Evolutionary conservation across 2,888 invertebrate species (phyloP).

Genomic region (Orgyia antiqua): DNA sequence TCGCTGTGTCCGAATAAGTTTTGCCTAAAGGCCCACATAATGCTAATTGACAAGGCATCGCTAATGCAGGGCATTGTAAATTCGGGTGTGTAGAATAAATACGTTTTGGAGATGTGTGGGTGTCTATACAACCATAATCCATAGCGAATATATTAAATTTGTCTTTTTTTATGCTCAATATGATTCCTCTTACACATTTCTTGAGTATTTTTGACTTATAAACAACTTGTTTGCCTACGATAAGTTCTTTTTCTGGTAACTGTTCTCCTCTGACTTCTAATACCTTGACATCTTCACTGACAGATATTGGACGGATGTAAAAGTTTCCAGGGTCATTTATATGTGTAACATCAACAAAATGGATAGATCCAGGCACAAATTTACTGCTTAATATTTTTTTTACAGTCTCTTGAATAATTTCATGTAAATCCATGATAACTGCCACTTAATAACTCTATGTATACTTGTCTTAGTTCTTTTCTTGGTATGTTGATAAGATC

Average conservation of each 20-base stretch:
- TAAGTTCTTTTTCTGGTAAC: slow-evolving; percentile 2
- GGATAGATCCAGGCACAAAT: background rate
- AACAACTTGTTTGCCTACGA: slow-evolving; percentile 4
- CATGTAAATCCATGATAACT: too few relatives aligned
- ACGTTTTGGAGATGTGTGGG: background rate
- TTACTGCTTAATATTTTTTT: too few relatives aligned
- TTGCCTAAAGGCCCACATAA: slow-evolving; percentile 13
- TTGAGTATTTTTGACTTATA: slow-evolving; percentile 11
- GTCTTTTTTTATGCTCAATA: background rate
- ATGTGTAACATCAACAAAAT: slow-evolving; percentile 15
- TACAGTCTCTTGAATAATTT: too few relatives aligned
- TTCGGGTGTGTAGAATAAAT: slow-evolving; percentile 4
- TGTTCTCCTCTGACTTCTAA: slow-evolving; percentile 10
- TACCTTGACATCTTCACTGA: slow-evolving; percentile 1
- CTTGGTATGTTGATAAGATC: too few relatives aligned
- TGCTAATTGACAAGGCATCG: slow-evolving; percentile 12
- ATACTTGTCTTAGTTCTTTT: too few relatives aligned
- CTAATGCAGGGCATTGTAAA: slow-evolving; percentile 8
- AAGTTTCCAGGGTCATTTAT: slow-evolving; percentile 18
- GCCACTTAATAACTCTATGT: too few relatives aligned
- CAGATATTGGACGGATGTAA: slow-evolving; percentile 7
- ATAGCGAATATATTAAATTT: slow-evolving; percentile 10
- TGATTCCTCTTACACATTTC: slow-evolving; percentile 14
- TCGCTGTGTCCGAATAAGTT: slow-evolving; percentile 9
- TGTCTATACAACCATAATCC: slow-evolving; percentile 18